These are phyloP conservation scores for Thelaira solivaga DNA, from an alignment of 2,888 invertebrate genomes.

Conservation along the genomic window DNA sequence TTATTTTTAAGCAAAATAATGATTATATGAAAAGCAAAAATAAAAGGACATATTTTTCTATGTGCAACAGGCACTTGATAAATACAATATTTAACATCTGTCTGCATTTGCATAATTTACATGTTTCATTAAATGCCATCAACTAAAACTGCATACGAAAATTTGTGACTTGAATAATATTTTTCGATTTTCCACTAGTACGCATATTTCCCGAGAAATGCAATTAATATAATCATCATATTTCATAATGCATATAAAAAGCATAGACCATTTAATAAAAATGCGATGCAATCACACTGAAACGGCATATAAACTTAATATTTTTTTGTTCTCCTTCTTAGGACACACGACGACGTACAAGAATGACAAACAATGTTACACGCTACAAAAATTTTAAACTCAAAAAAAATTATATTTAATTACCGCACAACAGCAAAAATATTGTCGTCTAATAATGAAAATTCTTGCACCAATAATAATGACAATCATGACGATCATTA, in stretches of 20 bases:
- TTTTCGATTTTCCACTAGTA: conserved; percentile 76
- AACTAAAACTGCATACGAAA: conserved; percentile 1
- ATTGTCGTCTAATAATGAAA: conserved; percentile 50
- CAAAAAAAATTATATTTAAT: conserved; percentile 21
- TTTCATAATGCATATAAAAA: conserved; percentile 69
- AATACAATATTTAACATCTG: conserved; percentile 52
- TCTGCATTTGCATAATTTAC: conserved; percentile 18
- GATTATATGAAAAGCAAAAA: background rate
- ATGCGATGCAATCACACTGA: conserved; percentile 60
- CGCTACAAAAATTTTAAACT: background rate
- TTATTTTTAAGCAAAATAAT: background rate
- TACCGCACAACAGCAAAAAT: conserved; percentile 41
- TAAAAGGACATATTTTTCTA: background rate
- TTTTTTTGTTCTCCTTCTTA: too few species aligned
- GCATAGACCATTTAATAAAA: conserved; percentile 64
- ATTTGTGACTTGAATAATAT: conserved; percentile 39
- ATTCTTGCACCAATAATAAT: conserved; percentile 32
- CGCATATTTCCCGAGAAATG: conserved; percentile 76
- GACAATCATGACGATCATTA: conserved; percentile 25
- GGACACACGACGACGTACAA: background rate
- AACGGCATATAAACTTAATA: conserved; percentile 58
- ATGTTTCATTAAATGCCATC: conserved; percentile 2
- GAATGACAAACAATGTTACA: background rate
- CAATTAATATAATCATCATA: conserved; percentile 70
- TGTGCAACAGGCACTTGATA: background rate